phyloP scores from a whole-genome alignment of 2,888 invertebrate genomes.

The Leptopterna dolabrata region DNA sequence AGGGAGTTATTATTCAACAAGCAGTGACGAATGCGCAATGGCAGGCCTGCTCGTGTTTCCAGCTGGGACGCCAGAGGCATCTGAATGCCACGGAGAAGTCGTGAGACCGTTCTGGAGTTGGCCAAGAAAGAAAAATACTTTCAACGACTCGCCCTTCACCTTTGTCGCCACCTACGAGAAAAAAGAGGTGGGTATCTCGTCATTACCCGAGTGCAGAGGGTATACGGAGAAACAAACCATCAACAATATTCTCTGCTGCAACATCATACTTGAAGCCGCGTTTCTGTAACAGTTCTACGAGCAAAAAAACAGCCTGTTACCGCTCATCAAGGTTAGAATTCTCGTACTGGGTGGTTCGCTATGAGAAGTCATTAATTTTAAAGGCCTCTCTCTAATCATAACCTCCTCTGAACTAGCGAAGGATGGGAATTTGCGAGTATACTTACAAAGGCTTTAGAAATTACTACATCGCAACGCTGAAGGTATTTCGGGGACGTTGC shows the following conservation, averaged over 20 bases:
- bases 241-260: neutral
- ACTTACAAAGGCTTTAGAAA: neutral
- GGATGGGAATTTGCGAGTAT: neutral
- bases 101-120: slow-evolving; percentile 38
- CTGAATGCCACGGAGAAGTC: slow-evolving; percentile 36
- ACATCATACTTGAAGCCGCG: neutral
- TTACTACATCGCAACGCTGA: neutral
- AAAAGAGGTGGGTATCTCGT: slow-evolving; percentile 2
- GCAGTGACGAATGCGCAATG: neutral
- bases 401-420: neutral
- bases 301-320: neutral
- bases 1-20: neutral
- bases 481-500: no score
- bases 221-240: neutral
- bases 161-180: slow-evolving; percentile 46
- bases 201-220: slow-evolving; percentile 14
- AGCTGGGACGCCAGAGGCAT: neutral
- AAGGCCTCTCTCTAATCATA: neutral
- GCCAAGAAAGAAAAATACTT: slow-evolving; percentile 45
- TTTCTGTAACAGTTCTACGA: neutral
- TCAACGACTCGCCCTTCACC: slow-evolving; percentile 45
- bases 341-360: neutral
- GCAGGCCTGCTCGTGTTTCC: slow-evolving; percentile 5
- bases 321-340: neutral
- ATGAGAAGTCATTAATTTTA: neutral